Base-by-base conservation (phyloP, 2,888 invertebrate species). In the Philereme vetulata region DNA sequence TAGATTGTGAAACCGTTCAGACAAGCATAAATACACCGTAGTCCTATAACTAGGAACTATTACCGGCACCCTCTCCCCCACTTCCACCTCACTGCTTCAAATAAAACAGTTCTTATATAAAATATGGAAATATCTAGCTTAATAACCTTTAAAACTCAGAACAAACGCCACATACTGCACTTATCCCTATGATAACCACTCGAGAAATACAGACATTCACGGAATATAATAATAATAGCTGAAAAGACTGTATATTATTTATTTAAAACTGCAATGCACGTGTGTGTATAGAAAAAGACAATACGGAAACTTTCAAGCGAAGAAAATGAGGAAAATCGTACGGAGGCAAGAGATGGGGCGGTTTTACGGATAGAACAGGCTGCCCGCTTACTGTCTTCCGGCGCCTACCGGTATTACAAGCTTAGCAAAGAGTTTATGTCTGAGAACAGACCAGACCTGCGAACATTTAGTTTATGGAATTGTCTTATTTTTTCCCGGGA, bases 221-320 rank as follows among this genome's bases (percentile, higher is more conserved):
- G 9, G 40, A n/a, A 8, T n/a, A 40, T 21, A 40, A 40, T n/a
- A 40, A 40, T 9, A 9, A 4, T 40, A 10, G 6, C 49, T 49
- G 9, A 36, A 8, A 10, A 10, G 34, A 43, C 53, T 35, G 51
- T 34, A 38, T 48, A 42, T 2, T 50, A 44, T 50, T 11, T 44
- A 42, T 51, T 54, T 55, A 55, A 43, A 46, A 44, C 48, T 32
- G 48, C 51, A 48, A 58, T 55, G 44, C 51, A 58, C 47, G 51
- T 45, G 35, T 55, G 59, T 38, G 11, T 67, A 69, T 49, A 66
- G 60, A 67, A 60, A 70, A 64, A 65, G 67, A 70, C 67, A 72
- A 68, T 68, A 54, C 40, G 53, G 54, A 64, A 21, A 67, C 59
- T 67, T 69, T 49, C 36, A 49, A 64, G 53, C 65, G 66, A 67